Conservation (phyloP, 2,113 vertebrate genomes). For the Aleadryas rufinucha region DNA sequence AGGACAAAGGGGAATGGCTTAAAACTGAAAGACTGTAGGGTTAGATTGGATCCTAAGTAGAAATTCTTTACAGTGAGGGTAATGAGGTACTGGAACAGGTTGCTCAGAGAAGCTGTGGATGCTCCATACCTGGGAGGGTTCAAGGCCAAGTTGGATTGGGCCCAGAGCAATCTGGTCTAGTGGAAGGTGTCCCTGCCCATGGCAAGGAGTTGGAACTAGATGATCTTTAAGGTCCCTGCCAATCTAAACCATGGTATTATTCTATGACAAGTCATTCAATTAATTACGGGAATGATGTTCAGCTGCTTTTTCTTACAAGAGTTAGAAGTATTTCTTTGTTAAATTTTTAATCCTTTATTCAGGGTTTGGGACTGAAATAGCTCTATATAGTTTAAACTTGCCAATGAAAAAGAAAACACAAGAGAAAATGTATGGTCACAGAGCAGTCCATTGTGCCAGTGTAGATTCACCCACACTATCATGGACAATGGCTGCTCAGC, state of each 20-base stretch:
- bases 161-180: background rate
- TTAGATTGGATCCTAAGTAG: background rate
- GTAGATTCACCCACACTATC: background rate
- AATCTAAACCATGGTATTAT: background rate
- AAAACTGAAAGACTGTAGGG: background rate
- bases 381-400: background rate
- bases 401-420: background rate
- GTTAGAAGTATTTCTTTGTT: background rate
- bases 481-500: conserved; percentile 13
- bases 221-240: background rate
- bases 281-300: background rate
- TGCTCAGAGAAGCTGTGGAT: background rate
- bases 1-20: background rate
- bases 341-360: background rate
- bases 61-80: background rate
- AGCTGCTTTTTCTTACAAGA: background rate
- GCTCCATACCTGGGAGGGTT: background rate
- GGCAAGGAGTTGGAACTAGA: background rate
- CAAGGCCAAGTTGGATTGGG: background rate
- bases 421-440: background rate
- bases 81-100: background rate
- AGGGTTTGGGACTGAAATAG: background rate
- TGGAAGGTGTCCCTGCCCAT: background rate
- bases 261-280: background rate
- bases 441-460: background rate